phyloP scores from a whole-genome alignment of 2,888 invertebrate genomes.

The Diogma glabrata region DNA sequence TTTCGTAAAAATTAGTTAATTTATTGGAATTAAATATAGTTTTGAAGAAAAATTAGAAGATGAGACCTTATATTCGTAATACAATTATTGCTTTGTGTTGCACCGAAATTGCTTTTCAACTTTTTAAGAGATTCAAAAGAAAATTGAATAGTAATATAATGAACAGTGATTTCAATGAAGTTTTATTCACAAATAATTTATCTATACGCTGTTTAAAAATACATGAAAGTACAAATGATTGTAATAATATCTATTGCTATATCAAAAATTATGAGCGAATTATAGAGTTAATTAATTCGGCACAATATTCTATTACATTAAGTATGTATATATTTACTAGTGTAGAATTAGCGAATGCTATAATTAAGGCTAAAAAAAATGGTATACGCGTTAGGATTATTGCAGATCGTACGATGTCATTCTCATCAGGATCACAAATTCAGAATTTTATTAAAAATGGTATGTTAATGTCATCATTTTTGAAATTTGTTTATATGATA shows the following conservation, averaged over 20 bases:
- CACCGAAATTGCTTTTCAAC: slow-evolving; percentile 2
- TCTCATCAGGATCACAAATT: slow-evolving; percentile 23
- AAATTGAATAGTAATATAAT: not conserved
- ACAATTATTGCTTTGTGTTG: too few relatives aligned
- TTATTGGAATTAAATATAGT: too few relatives aligned
- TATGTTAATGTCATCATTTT: slow-evolving; percentile 13
- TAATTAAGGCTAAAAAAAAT: slow-evolving; percentile 24
- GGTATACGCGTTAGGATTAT: slow-evolving; percentile 27
- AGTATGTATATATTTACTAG: slow-evolving; percentile 30
- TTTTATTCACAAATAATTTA: slow-evolving; percentile 6
- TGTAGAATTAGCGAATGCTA: slow-evolving; percentile 19
- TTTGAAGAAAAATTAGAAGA: too few relatives aligned
- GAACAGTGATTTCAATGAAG: slow-evolving; percentile 4
- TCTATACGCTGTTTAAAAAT: not conserved
- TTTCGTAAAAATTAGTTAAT: too few relatives aligned
- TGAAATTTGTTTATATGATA: not conserved
- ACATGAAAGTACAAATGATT: not conserved
- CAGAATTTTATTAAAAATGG: slow-evolving; percentile 18
- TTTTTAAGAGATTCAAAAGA: slow-evolving; percentile 1
- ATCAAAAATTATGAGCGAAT: not conserved
- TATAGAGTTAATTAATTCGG: slow-evolving; percentile 10
- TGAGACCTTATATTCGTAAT: too few relatives aligned
- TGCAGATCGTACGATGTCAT: slow-evolving; percentile 27
- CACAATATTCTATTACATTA: slow-evolving; percentile 28
- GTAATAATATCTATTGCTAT: not conserved